phyloP scores from a whole-genome alignment of 2,113 vertebrate species.

The Amia ocellicauda region DNA sequence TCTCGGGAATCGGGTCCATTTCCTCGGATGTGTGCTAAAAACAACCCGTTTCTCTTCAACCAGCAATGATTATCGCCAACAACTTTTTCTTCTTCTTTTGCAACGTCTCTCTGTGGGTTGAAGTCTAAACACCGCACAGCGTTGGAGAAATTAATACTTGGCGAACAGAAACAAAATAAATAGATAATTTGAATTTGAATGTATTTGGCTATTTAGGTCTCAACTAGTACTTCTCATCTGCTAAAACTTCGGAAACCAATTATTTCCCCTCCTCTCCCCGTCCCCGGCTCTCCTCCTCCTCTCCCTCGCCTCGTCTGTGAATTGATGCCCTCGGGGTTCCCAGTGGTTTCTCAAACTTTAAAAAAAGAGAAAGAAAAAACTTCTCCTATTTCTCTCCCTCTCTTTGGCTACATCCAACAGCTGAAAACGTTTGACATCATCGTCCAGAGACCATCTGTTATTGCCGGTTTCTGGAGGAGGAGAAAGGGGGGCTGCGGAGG shows the following conservation, averaged over 20 bases:
- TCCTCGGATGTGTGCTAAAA: no score
- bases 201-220: no score
- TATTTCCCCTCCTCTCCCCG: conserved; percentile 2
- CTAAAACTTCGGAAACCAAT: conserved; percentile 27
- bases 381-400: conserved; percentile 6
- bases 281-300: neutral
- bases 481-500: neutral
- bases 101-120: no score
- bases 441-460: conserved; percentile 27
- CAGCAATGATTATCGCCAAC: no score
- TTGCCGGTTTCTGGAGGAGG: conserved; percentile 8
- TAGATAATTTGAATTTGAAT: no score
- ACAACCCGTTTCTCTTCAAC: no score
- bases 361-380: neutral
- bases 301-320: neutral
- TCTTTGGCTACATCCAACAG: conserved; percentile 11
- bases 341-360: conserved; percentile 7
- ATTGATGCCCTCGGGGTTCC: conserved; percentile 21
- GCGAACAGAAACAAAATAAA: no score
- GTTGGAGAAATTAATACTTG: no score
- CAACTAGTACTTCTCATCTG: conserved; percentile 20
- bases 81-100: no score
- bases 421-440: conserved; percentile 27
- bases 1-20: no score
- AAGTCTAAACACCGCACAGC: no score